Base-by-base conservation (phyloP, 2,888 invertebrate species). In the Drosophila emarginata region DNA sequence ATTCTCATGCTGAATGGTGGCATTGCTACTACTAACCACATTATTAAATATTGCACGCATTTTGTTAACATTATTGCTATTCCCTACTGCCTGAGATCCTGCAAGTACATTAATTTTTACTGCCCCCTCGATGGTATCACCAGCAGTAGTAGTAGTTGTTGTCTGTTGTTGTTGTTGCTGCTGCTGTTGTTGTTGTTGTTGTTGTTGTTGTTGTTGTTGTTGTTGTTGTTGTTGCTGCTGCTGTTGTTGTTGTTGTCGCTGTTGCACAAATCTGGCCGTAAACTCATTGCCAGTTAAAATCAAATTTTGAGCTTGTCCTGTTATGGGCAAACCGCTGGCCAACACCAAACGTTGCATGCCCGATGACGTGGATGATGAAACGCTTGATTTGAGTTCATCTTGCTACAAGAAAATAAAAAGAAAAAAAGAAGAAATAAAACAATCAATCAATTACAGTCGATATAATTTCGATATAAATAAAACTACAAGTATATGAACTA, bases 31-130 rank as follows among this genome's bases (percentile, higher is more conserved):
- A 12, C 45, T 45, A 11, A 21, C 45, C 18, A 76, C 75, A 64
- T 78, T 83, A 64, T 90, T 91, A 51, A 90, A 91, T 81, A 91
- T 89, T 86, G 91, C 87, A 87, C 87, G 88, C 72, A 88, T 74
- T 72, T 87, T 88, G 72, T 18, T 45, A 1, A 18, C 18, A 45
- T 75, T 80, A 63, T 3, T 32, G 66, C 39, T 66, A 59, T 78
- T 71, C 51, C 37, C 45, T 45, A 18, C 21, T 45, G 45, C 45
- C 64, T 63, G 68, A 61, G 67, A 72, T 65, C 63, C 61, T 23
- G 45, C 39, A 14, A 37, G 11, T 40, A 78, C 77, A 52, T 70
- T 82, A 18, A 85, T 82, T 65, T 80, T 80, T 7, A 82, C 40
- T n/a, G 64, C 11, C 14, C 9, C 23, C 23, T 54, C 21, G 2